Conservation (phyloP, 2,113 vertebrate genomes). For the Bothrops jararaca region DNA sequence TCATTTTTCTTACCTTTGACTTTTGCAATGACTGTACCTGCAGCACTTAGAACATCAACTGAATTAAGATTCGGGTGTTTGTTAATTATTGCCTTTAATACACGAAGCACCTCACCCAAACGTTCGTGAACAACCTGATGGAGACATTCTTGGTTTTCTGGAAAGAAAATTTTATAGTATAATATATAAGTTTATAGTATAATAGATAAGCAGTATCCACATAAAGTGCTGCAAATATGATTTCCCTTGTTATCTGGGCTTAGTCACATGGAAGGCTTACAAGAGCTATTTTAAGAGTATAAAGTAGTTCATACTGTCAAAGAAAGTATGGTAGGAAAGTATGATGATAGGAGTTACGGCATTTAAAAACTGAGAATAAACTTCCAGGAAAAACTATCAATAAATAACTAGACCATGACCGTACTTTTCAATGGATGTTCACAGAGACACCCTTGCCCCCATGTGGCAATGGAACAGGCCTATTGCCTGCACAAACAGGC, state of each 20-base stretch:
- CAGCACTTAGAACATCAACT: conserved; percentile 89
- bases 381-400: neutral
- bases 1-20: conserved; percentile 87
- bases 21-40: conserved; percentile 88
- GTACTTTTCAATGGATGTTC: neutral
- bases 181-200: neutral
- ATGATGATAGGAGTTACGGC: neutral
- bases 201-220: neutral
- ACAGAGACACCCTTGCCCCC: neutral
- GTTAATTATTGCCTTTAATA: conserved; percentile 86
- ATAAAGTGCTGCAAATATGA: neutral
- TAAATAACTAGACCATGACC: neutral
- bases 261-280: neutral
- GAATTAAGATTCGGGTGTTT: conserved; percentile 94
- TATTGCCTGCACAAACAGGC: neutral
- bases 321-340: neutral
- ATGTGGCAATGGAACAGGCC: neutral
- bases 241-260: neutral
- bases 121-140: conserved; percentile 88
- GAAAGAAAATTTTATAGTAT: conserved; percentile 30
- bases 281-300: neutral
- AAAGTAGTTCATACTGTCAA: neutral
- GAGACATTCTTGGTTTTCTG: conserved; percentile 85
- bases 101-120: conserved; percentile 85
- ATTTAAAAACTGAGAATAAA: neutral